phyloP scores from a whole-genome alignment of 2,888 invertebrate genomes.

The Panopea generosa region DNA sequence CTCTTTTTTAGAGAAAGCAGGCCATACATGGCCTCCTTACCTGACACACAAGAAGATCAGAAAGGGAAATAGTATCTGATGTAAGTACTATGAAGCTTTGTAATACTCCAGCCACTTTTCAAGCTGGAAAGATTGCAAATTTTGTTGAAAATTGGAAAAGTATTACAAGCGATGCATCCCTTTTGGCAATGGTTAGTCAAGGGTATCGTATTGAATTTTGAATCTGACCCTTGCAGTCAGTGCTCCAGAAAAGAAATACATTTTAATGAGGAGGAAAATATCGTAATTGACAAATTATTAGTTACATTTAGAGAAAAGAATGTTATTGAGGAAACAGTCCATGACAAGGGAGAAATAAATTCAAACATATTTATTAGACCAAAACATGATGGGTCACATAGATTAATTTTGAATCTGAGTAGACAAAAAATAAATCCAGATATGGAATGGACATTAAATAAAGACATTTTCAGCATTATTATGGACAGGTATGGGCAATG shows the following conservation, averaged over 20 bases:
- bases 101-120: no score
- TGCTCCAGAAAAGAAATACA: no score
- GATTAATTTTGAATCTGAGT: constrained; percentile 23
- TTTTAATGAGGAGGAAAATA: constrained; percentile 3
- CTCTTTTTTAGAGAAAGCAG: no score
- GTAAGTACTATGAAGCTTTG: no score
- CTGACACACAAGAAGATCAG: no score
- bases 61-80: no score
- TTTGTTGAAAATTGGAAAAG: no score
- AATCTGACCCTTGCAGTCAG: no score
- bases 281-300: neutral
- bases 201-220: no score
- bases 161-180: neutral
- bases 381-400: constrained; percentile 1
- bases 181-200: no score
- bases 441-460: constrained; percentile 39
- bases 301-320: neutral
- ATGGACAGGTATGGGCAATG: constrained; percentile 1
- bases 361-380: constrained; percentile 27
- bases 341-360: neutral
- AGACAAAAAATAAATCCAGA: constrained; percentile 32
- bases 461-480: constrained; percentile 11
- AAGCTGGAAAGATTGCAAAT: no score
- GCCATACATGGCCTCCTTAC: no score
- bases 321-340: neutral